Percentiles rank a stretch among this genome's conserved stretches.
phyloP scores from a whole-genome alignment of 1,140 invertebrate species.

The Solen grandis region DNA sequence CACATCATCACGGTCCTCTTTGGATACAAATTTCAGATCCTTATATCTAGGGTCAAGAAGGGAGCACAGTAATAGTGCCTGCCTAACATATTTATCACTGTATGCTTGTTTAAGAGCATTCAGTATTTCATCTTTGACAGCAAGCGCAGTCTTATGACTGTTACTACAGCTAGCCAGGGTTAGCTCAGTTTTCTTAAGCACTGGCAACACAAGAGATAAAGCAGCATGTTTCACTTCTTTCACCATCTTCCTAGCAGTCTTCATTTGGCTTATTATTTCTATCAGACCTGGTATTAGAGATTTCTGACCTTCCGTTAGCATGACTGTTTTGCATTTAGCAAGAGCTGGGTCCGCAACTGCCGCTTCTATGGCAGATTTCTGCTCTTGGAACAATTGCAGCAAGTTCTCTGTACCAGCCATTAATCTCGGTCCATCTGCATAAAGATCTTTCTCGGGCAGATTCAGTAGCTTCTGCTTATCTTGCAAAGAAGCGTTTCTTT shows the following conservation, averaged over 20 bases:
- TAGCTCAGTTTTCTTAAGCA: slow-evolving; percentile 21
- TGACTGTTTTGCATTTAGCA: neutral
- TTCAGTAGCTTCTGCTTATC: slow-evolving; percentile 21
- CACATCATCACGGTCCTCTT: slow-evolving; percentile 3
- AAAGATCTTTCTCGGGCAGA: neutral
- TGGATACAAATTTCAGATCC: slow-evolving; percentile 22
- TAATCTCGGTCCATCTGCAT: neutral
- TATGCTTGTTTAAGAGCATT: neutral
- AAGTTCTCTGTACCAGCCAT: neutral
- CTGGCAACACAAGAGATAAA: slow-evolving; percentile 16
- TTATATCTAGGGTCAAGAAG: slow-evolving; percentile 35
- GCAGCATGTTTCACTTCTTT: slow-evolving; percentile 31
- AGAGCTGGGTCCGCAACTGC: neutral
- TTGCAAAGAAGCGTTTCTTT: neutral
- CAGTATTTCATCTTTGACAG: slow-evolving; percentile 7
- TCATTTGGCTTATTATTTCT: neutral
- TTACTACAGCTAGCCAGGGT: neutral
- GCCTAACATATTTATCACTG: neutral
- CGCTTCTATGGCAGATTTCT: slow-evolving; percentile 18
- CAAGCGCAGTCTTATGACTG: neutral
- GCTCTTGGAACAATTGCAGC: slow-evolving; percentile 3
- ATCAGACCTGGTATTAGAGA: slow-evolving; percentile 15
- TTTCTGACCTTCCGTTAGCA: neutral
- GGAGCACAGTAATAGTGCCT: slow-evolving; percentile 14
- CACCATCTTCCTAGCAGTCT: slow-evolving; percentile 19